Base-by-base conservation (phyloP, 2,797 vertebrate species). In the Glossophaga mutica region DNA sequence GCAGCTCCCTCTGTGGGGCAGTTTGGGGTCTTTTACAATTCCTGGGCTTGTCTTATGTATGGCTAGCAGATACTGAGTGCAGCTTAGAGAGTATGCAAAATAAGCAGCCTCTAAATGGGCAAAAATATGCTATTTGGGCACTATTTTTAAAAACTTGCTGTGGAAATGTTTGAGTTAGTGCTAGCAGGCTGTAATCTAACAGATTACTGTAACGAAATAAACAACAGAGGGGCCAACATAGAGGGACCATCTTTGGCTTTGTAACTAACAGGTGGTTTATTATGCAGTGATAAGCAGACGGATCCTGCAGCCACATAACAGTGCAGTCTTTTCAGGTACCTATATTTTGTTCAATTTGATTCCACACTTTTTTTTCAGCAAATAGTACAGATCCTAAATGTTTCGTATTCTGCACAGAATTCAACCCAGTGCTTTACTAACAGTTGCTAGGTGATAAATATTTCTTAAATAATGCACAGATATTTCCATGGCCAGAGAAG, bases 371-470 rank as follows among this genome's bases (percentile, higher is more conserved):
- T 37, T 94, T 37, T 85, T 82, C 44, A 81, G 65, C 44, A 82
- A 14, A 91, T 5, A 83, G 39, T 55, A 65, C 21, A 52, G 89
- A 68, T 50, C 42, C 67, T 82, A 71, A 87, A 59, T 84, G 34
- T 83, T 95, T 84, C 84, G 21, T 92, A 73, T 92, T 84, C 90
- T 73, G 34, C n/a, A 59, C 5, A 26, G 24, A 39, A 76, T 82
- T 83, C 79, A 87, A 81, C 26, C 39, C 50, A 81, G n/a, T 34
- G 29, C 76, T 94, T 95, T 77, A 68, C 85, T 94, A 91, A 81
- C n/a, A 77, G 37, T 82, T 90, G 37, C 67, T 81, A 94, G n/a
- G 37, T 85, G 92, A 94, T 95, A 85, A 48, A 83, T 85, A 76
- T 68, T 91, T 89, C 65, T 89, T 91, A 70, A 94, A 42, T 88